Conservation (phyloP, 2,113 vertebrate genomes). For the Carlito syrichta region DNA sequence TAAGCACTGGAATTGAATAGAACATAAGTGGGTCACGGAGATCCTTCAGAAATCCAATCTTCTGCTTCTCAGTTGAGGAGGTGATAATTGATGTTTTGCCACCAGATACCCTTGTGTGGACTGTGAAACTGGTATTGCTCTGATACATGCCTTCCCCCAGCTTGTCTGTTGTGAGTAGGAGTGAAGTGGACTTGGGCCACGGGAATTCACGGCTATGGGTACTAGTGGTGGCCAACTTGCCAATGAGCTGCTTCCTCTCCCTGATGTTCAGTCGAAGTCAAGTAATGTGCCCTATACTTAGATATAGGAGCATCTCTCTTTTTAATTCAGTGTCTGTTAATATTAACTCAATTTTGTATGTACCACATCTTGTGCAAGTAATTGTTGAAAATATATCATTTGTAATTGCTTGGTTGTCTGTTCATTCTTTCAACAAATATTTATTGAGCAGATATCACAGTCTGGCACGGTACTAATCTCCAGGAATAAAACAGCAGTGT, state of each 20-base stretch:
- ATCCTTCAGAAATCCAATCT: slow-evolving; percentile 74
- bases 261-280: background rate
- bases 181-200: background rate
- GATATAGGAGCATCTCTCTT: background rate
- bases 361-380: background rate
- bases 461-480: background rate
- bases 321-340: background rate
- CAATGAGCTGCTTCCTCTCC: background rate
- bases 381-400: background rate
- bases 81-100: slow-evolving; percentile 78
- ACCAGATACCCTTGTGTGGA: slow-evolving; percentile 40
- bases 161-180: background rate
- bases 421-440: background rate
- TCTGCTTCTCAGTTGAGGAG: slow-evolving; percentile 69
- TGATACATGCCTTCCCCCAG: background rate
- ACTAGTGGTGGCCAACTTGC: rapidly evolving
- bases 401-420: background rate
- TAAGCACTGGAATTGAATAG: slow-evolving; percentile 68
- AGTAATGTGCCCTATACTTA: background rate
- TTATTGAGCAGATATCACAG: background rate
- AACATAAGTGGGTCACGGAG: slow-evolving; percentile 57
- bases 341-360: background rate
- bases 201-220: background rate
- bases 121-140: background rate
- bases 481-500: background rate